Percentiles rank a stretch among this genome's conserved stretches.
Evolutionary conservation across 2,797 vertebrate genomes (phyloP).

Genomic region (Triplophysa yarkandensis): DNA sequence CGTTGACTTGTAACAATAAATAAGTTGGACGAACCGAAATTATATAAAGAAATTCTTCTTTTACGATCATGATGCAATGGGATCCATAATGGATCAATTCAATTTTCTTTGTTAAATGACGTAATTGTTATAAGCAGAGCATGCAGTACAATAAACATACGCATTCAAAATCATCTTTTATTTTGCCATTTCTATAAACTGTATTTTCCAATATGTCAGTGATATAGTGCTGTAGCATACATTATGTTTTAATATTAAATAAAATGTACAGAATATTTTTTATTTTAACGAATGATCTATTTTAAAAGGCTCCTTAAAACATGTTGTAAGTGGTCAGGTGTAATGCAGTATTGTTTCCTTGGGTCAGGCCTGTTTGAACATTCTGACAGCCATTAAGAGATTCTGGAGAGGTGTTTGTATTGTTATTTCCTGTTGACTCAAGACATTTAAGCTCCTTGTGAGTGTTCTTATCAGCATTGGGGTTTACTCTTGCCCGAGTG

Average conservation of each 20-base stretch:
- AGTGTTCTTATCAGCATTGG: conserved; percentile 54
- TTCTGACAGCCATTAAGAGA: conserved; percentile 41
- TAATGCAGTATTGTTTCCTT: conserved; percentile 48
- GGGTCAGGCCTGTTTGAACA: conserved; percentile 46
- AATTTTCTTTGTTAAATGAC: background rate
- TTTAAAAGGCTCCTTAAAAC: background rate
- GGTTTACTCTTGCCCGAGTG: conserved; percentile 35
- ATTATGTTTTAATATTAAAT: background rate
- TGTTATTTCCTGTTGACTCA: conserved; percentile 67
- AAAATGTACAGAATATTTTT: background rate
- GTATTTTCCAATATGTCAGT: background rate
- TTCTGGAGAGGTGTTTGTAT: conserved; percentile 51
- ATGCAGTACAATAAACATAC: background rate
- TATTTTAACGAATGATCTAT: background rate
- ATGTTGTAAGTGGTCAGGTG: conserved; percentile 45
- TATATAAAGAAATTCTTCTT: background rate
- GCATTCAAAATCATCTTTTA: background rate
- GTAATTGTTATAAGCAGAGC: background rate
- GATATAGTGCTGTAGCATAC: background rate
- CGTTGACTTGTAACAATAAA: background rate
- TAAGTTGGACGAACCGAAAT: background rate
- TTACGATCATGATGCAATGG: background rate
- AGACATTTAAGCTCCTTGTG: conserved; percentile 53
- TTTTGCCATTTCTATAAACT: background rate
- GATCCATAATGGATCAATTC: background rate